These are phyloP conservation scores for Polyommatus icarus DNA, from an alignment of 2,888 invertebrate species.

Conservation along the genomic window DNA sequence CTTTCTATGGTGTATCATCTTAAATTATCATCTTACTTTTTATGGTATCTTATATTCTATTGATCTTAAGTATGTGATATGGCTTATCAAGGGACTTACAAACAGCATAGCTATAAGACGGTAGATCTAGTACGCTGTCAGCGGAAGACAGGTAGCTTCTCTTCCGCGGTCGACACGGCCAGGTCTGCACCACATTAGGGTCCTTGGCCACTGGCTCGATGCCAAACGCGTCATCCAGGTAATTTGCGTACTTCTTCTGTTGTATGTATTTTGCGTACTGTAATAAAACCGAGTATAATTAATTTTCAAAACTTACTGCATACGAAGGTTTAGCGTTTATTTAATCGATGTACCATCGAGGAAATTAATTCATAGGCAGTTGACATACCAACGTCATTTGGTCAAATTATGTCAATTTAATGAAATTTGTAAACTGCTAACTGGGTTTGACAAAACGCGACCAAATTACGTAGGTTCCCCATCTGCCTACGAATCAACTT, in stretches of 20 bases:
- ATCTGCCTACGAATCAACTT: too few relatives aligned
- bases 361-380: too few relatives aligned
- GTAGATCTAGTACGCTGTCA: slow-evolving; percentile 68
- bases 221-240: slow-evolving; percentile 59
- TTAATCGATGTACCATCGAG: background rate
- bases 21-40: too few relatives aligned
- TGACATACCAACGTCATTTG: too few relatives aligned
- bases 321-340: background rate
- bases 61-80: too few relatives aligned
- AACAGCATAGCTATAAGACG: slow-evolving; percentile 58
- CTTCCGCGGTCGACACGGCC: slow-evolving; percentile 67
- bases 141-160: slow-evolving; percentile 57
- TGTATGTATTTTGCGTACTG: slow-evolving; percentile 56
- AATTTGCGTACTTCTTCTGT: slow-evolving; percentile 55
- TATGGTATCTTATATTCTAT: too few relatives aligned
- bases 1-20: too few relatives aligned
- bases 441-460: too few relatives aligned
- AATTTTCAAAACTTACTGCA: background rate
- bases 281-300: slow-evolving; percentile 34
- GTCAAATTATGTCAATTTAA: too few relatives aligned
- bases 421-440: too few relatives aligned
- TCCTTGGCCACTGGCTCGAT: slow-evolving; percentile 45
- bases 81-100: slow-evolving; percentile 50
- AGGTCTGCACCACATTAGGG: slow-evolving; percentile 46
- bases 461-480: too few relatives aligned